Percentiles rank a stretch among this genome's conserved stretches.
Evolutionary conservation across 2,113 vertebrate genomes (phyloP).

Genomic region (Dicerorhinus sumatrensis): DNA sequence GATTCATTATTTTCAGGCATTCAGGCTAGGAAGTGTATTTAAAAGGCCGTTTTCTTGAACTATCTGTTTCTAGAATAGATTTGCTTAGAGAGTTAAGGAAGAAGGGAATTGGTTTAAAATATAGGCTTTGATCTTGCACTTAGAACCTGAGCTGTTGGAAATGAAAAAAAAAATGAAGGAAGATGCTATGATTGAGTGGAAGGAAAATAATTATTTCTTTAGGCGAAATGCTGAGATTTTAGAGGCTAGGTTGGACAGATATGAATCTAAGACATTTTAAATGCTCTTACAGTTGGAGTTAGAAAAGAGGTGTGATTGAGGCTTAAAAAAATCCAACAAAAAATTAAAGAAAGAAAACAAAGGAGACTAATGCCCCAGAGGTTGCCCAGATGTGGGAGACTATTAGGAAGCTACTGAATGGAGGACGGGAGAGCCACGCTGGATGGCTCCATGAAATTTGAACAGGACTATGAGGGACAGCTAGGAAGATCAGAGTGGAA

Average conservation of each 20-base stretch:
- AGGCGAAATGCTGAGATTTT: constrained; percentile 21
- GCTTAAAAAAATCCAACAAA: neutral
- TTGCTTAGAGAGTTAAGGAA: neutral
- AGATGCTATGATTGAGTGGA: neutral
- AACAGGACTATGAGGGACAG: neutral
- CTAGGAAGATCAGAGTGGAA: neutral
- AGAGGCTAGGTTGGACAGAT: neutral
- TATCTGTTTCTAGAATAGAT: neutral
- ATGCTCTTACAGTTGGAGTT: neutral
- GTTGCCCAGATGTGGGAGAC: too few relatives aligned
- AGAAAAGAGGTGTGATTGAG: neutral
- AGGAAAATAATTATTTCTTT: neutral
- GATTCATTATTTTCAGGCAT: neutral
- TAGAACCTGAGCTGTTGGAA: neutral
- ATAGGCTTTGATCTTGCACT: neutral
- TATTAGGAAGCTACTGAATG: neutral
- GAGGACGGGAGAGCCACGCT: neutral
- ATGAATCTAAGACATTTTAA: neutral
- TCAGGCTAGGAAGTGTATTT: neutral
- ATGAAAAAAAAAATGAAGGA: neutral
- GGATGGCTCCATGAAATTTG: neutral
- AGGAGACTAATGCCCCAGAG: neutral
- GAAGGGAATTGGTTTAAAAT: neutral
- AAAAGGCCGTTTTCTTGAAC: neutral
- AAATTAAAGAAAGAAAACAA: neutral